Conservation (phyloP, 2,113 vertebrate species). For the Xiphorhynchus elegans region DNA sequence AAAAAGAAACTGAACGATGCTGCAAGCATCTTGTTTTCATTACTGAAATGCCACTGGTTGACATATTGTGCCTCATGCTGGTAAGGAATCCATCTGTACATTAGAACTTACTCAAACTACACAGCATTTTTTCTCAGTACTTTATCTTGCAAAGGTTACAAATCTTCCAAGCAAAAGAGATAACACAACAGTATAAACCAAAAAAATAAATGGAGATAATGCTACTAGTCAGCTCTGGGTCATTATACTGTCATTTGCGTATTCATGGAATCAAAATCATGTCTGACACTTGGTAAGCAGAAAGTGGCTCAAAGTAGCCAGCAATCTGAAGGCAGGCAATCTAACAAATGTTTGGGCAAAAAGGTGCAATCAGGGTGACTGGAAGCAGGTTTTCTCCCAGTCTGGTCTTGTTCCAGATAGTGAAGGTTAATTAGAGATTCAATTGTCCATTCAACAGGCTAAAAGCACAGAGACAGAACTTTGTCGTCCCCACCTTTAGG, state of each 20-base stretch:
- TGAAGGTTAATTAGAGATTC: not conserved
- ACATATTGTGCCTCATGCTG: conserved; percentile 60
- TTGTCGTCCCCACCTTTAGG: not conserved
- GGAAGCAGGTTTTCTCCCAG: not conserved
- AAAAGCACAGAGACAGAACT: not conserved
- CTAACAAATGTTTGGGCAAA: not conserved
- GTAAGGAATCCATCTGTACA: conserved; percentile 62
- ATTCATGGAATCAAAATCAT: not conserved
- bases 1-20: conserved; percentile 10
- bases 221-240: not conserved
- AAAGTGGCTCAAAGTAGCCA: not conserved
- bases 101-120: conserved; percentile 49
- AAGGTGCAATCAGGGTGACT: not conserved
- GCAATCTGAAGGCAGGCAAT: not conserved
- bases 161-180: not conserved
- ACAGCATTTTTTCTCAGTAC: not conserved
- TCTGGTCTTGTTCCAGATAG: not conserved
- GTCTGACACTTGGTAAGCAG: not conserved
- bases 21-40: conserved; percentile 45
- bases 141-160: not conserved
- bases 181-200: not conserved
- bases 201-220: not conserved
- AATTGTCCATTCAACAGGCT: not conserved
- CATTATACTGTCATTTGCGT: not conserved
- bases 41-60: conserved; percentile 56